Evolutionary conservation across 2,797 vertebrate species (phyloP).

Genomic region (Aplochiton taeniatus): DNA sequence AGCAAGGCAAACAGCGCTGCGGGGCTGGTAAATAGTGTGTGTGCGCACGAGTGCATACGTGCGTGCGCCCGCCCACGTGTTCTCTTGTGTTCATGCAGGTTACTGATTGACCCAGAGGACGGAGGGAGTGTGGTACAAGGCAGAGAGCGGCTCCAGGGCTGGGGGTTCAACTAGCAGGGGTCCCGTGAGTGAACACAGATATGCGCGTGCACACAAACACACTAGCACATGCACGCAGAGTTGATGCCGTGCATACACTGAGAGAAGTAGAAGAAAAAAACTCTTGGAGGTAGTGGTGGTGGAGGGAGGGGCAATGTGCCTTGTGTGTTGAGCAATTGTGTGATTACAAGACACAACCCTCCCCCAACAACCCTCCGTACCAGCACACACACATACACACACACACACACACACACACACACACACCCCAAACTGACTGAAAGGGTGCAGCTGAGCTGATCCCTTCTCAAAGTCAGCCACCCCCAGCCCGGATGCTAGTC

Average conservation of each 20-base stretch:
- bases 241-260: not conserved
- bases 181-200: slow-evolving; percentile 1
- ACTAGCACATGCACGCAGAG: not conserved
- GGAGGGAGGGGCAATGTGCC: no score
- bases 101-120: slow-evolving; percentile 69
- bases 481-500: slow-evolving; percentile 50
- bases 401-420: slow-evolving; percentile 17
- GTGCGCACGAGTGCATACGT: slow-evolving; percentile 25
- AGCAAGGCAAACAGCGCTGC: slow-evolving; percentile 16
- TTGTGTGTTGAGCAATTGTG: no score
- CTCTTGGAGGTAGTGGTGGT: no score
- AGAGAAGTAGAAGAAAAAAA: not conserved
- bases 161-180: slow-evolving; percentile 34
- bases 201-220: slow-evolving; percentile 19
- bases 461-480: slow-evolving; percentile 37
- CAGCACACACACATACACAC: slow-evolving; percentile 19
- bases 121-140: slow-evolving; percentile 64
- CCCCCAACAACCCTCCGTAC: no score
- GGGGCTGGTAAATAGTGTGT: slow-evolving; percentile 42
- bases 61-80: not conserved
- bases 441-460: not conserved
- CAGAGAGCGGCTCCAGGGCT: slow-evolving; percentile 50
- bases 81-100: slow-evolving; percentile 37
- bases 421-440: not conserved
- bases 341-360: slow-evolving; percentile 25